phyloP scores from a whole-genome alignment of 2,888 invertebrate species.

The Dioctria linearis region DNA sequence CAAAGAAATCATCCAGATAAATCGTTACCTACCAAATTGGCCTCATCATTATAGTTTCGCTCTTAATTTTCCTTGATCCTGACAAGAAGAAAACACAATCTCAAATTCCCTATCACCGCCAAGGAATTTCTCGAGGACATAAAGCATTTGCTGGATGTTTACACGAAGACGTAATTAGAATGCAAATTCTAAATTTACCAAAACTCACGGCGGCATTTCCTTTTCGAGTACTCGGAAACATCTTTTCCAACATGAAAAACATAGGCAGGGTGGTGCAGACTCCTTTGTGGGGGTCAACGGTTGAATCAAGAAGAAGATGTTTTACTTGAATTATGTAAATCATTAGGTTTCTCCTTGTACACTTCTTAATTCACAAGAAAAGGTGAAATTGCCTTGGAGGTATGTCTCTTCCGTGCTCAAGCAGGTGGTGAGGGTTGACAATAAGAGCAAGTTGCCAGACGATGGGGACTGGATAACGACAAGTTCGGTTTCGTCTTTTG shows the following conservation, averaged over 20 bases:
- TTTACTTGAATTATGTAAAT: conserved; percentile 57
- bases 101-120: not conserved
- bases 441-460: conserved; percentile 38
- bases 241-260: conserved; percentile 40
- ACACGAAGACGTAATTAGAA: conserved; percentile 55
- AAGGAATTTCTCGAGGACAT: conserved; percentile 30
- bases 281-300: conserved; percentile 31
- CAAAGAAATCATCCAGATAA: not conserved
- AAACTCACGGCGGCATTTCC: conserved; percentile 37
- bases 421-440: conserved; percentile 24
- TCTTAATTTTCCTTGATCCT: not conserved
- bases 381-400: conserved; percentile 46
- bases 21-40: not conserved
- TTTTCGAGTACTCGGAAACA: conserved; percentile 22
- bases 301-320: conserved; percentile 50
- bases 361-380: conserved; percentile 54
- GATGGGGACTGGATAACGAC: conserved; percentile 49
- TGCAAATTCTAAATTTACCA: conserved; percentile 54
- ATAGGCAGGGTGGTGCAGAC: not conserved
- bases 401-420: conserved; percentile 27
- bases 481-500: conserved; percentile 42
- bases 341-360: conserved; percentile 55
- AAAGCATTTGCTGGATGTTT: conserved; percentile 54
- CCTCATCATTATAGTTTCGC: not conserved
- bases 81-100: not conserved